Percentiles rank a stretch among this genome's conserved stretches.
Evolutionary conservation across 2,888 invertebrate species (phyloP).

Genomic region (Cepaea hortensis): DNA sequence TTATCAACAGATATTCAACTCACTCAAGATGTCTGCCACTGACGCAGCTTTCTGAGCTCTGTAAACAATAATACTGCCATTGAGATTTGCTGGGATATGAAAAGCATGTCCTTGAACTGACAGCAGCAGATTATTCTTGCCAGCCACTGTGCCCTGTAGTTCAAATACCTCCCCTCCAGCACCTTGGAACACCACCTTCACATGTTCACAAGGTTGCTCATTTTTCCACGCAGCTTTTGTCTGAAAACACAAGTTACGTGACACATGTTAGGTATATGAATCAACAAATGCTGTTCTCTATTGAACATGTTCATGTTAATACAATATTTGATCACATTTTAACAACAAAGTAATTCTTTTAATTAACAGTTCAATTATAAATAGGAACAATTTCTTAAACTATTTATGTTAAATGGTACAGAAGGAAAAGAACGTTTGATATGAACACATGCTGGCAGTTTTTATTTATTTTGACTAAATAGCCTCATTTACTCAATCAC

Average conservation of each 20-base stretch:
- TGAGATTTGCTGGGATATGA: conserved; percentile 58
- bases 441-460: too few relatives aligned
- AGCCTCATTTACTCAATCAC: too few relatives aligned
- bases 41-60: conserved; percentile 55
- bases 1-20: conserved; percentile 21
- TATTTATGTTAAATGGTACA: too few relatives aligned
- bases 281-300: not conserved
- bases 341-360: too few relatives aligned
- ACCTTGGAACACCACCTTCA: conserved; percentile 55
- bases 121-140: conserved; percentile 58
- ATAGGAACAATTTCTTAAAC: too few relatives aligned
- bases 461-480: too few relatives aligned
- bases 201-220: conserved; percentile 39
- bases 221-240: conserved; percentile 51
- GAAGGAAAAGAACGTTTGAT: too few relatives aligned
- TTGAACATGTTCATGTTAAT: not conserved
- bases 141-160: conserved; percentile 60
- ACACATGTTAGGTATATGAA: too few relatives aligned
- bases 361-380: too few relatives aligned
- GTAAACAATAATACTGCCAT: conserved; percentile 58
- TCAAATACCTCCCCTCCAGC: conserved; percentile 50
- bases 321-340: not conserved
- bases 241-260: conserved; percentile 51
- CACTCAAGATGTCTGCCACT: conserved; percentile 61
- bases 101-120: conserved; percentile 59